These are phyloP conservation scores for Myotis myotis DNA, from an alignment of 2,797 vertebrate genomes.

Conservation along the genomic window DNA sequence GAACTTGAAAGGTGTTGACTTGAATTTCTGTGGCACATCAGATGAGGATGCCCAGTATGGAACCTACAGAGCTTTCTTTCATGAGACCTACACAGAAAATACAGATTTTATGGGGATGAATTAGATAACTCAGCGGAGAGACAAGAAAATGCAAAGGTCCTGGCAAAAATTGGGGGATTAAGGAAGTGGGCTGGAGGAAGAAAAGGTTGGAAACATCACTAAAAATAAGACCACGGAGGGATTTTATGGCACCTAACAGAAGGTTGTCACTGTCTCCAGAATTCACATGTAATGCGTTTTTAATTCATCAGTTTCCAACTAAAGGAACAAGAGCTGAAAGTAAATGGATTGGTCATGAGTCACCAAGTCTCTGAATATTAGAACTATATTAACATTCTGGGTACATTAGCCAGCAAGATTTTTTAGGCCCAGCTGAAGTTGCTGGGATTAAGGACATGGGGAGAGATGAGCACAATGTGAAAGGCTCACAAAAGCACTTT, in stretches of 20 bases:
- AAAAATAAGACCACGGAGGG: background rate
- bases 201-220: background rate
- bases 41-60: background rate
- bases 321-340: slow-evolving; percentile 58
- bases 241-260: background rate
- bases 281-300: slow-evolving; percentile 19
- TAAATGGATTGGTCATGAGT: slow-evolving; percentile 56
- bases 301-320: slow-evolving; percentile 44
- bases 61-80: background rate
- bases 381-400: slow-evolving; percentile 52
- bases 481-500: background rate
- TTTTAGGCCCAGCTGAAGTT: slow-evolving; percentile 49
- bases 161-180: background rate
- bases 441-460: slow-evolving; percentile 21
- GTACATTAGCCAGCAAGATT: slow-evolving; percentile 26
- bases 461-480: background rate
- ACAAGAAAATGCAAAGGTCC: background rate
- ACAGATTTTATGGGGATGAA: background rate
- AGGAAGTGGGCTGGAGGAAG: background rate
- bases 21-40: background rate
- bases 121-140: background rate
- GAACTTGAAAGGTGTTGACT: background rate
- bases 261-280: background rate
- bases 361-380: slow-evolving; percentile 48
- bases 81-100: background rate